phyloP scores from a whole-genome alignment of 2,113 vertebrate species.

The Aepyceros melampus region DNA sequence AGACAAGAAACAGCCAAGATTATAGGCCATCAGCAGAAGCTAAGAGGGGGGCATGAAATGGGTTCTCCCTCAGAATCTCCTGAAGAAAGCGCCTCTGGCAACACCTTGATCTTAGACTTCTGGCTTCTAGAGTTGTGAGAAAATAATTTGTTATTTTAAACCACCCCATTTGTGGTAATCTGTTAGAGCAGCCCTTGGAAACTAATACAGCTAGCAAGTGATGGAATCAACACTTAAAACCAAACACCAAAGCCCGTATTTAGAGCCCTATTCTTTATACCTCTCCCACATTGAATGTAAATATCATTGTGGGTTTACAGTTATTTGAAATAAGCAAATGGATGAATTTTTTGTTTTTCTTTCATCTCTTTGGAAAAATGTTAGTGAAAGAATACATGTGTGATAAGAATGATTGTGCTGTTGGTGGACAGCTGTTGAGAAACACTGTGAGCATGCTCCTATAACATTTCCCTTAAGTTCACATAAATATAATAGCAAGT shows the following conservation, averaged over 20 bases:
- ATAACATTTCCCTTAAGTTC: not conserved
- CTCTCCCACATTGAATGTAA: not conserved
- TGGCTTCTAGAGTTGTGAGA: not conserved
- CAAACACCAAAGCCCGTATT: not conserved
- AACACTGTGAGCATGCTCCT: not conserved
- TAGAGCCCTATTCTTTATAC: not conserved
- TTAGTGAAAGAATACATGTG: not conserved
- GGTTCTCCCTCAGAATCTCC: not conserved
- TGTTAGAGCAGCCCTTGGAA: not conserved
- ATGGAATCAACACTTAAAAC: not conserved
- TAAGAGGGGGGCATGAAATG: not conserved
- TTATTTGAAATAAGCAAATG: not conserved
- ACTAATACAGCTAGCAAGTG: not conserved
- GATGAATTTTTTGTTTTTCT: not conserved
- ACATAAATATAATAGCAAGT: not conserved
- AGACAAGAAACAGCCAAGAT: not conserved
- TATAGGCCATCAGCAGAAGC: not conserved
- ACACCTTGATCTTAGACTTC: not conserved
- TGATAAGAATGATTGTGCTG: not conserved
- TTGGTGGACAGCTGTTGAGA: not conserved
- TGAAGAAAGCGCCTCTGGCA: not conserved
- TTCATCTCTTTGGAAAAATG: not conserved
- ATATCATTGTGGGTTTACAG: not conserved
- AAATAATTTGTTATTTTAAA: not conserved
- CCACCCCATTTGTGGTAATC: not conserved